Percentiles rank a stretch among this genome's conserved stretches.
These are phyloP conservation scores for Oxycera nigricornis DNA, from an alignment of 2,888 invertebrate species.

Conservation along the genomic window DNA sequence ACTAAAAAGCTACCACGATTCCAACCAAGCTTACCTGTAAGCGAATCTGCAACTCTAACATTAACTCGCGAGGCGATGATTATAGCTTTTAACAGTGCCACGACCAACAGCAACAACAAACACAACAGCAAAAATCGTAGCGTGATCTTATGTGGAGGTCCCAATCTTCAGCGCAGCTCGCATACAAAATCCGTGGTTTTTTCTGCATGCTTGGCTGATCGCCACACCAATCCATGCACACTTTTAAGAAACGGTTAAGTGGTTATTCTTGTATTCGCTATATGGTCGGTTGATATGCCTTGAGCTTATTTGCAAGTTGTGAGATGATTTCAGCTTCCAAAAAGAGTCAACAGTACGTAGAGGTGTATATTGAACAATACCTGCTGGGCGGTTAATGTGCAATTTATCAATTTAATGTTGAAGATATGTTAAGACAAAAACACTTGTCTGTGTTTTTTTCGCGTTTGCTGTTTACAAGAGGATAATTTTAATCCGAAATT, in stretches of 20 bases:
- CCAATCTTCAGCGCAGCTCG: neutral
- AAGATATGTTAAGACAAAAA: neutral
- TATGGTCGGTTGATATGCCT: neutral
- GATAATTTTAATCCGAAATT: too few relatives aligned
- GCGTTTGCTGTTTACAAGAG: too few relatives aligned
- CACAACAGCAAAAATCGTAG: neutral
- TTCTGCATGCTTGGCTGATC: conserved; percentile 38
- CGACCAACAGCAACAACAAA: neutral
- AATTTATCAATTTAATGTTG: neutral
- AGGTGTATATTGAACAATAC: neutral
- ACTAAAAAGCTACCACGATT: conserved; percentile 40
- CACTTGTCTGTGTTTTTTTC: neutral
- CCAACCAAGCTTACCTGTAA: conserved; percentile 35
- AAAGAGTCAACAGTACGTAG: neutral
- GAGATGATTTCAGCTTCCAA: neutral
- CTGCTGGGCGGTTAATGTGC: neutral
- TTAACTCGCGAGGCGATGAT: neutral
- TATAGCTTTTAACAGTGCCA: too few relatives aligned
- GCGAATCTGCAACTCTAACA: neutral
- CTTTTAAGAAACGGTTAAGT: neutral
- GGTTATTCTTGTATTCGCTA: conserved; percentile 19
- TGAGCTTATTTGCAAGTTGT: neutral
- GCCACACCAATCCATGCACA: neutral
- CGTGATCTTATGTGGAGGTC: neutral
- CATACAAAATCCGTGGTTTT: neutral